Evolutionary conservation across 1,140 invertebrate species (phyloP).

Genomic region (Onthophagus taurus): DNA sequence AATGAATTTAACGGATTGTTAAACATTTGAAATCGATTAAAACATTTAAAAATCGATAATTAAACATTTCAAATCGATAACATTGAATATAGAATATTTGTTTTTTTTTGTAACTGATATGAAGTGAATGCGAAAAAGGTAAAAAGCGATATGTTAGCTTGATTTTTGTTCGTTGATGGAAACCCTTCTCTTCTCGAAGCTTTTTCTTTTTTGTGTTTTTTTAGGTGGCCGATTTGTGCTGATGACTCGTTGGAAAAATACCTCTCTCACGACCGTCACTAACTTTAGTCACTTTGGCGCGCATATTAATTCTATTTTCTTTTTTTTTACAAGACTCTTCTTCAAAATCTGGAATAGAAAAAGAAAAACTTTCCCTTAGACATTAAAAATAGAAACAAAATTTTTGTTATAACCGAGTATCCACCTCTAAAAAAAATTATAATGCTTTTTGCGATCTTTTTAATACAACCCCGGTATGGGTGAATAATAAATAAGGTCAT

Average conservation of each 20-base stretch:
- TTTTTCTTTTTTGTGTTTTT: too few species aligned
- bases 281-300: conserved; percentile 12
- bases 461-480: too few species aligned
- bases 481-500: too few species aligned
- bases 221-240: conserved; percentile 4
- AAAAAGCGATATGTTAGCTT: conserved; percentile 8
- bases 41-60: too few species aligned
- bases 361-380: too few species aligned
- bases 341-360: too few species aligned
- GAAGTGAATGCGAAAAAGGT: neutral
- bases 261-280: conserved; percentile 30
- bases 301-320: conserved; percentile 12
- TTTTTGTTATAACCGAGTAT: too few species aligned
- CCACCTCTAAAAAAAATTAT: too few species aligned
- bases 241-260: conserved; percentile 23
- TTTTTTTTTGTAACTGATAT: conserved; percentile 4
- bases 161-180: too few species aligned
- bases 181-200: too few species aligned
- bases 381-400: too few species aligned
- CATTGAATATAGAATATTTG: neutral
- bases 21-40: conserved; percentile 7
- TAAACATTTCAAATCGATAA: conserved; percentile 1
- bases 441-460: too few species aligned
- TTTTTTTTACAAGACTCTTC: conserved; percentile 1
- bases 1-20: conserved; percentile 4